Percentiles rank a stretch among this genome's conserved stretches.
Evolutionary conservation across 2,888 invertebrate species (phyloP).

Genomic region (Cataglyphis rosenhaueri): DNA sequence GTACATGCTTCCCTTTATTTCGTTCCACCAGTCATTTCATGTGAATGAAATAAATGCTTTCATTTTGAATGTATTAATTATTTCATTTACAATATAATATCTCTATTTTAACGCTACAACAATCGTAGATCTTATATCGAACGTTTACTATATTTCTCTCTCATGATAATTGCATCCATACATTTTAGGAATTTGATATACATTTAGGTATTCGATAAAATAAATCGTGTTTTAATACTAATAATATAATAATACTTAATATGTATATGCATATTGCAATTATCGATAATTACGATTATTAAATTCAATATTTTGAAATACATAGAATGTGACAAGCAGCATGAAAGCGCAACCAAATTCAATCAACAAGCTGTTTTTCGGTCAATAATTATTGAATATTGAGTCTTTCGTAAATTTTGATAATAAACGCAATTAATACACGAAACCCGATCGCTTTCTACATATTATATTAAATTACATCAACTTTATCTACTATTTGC

Average conservation of each 20-base stretch:
- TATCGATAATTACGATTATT: constrained; percentile 9
- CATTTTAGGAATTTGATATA: not conserved
- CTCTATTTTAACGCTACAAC: not conserved
- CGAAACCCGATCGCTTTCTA: not conserved
- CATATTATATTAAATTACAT: not conserved
- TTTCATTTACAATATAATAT: not conserved
- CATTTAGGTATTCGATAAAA: not conserved
- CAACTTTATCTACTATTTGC: not conserved
- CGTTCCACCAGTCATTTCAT: not conserved
- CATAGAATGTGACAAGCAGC: not conserved
- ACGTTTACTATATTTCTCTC: no score
- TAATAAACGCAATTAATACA: not conserved
- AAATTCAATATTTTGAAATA: constrained; percentile 10
- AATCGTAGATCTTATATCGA: not conserved
- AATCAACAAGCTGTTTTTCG: not conserved
- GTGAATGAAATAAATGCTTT: no score
- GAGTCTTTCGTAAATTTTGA: not conserved
- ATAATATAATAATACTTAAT: not conserved
- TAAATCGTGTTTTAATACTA: constrained; percentile 7
- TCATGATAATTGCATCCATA: not conserved
- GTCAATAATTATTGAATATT: not conserved
- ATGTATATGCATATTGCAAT: not conserved
- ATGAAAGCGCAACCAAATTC: constrained; percentile 13
- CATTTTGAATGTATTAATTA: not conserved
- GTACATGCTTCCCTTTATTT: not conserved